These are phyloP conservation scores for Torymus aiolomorphi DNA, from an alignment of 2,888 invertebrate genomes.

Conservation along the genomic window DNA sequence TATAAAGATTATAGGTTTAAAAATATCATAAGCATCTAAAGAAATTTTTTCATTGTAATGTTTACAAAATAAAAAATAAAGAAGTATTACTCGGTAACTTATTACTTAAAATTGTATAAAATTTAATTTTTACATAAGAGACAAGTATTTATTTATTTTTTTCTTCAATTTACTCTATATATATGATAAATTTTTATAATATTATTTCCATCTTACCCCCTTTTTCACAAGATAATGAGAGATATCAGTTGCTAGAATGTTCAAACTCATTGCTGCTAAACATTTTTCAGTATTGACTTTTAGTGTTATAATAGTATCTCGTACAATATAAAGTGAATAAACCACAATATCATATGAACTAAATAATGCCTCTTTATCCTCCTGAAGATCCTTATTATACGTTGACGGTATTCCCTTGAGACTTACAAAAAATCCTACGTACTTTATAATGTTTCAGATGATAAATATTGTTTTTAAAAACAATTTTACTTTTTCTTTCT, in stretches of 20 bases:
- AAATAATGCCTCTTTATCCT: slow-evolving; percentile 88
- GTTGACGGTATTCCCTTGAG: slow-evolving; percentile 90
- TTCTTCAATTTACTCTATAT: too few species aligned
- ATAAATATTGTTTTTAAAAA: slow-evolving; percentile 10
- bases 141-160: too few species aligned
- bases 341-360: slow-evolving; percentile 82
- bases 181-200: too few species aligned
- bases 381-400: slow-evolving; percentile 91
- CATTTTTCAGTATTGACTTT: slow-evolving; percentile 80
- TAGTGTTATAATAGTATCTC: slow-evolving; percentile 82
- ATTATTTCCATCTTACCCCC: slow-evolving; percentile 75
- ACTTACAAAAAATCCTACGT: slow-evolving; percentile 81
- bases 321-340: slow-evolving; percentile 79
- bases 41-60: not conserved
- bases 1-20: slow-evolving; percentile 8
- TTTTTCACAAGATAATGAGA: slow-evolving; percentile 89
- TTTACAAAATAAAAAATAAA: not conserved
- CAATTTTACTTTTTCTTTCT: not conserved
- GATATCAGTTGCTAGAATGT: slow-evolving; percentile 90
- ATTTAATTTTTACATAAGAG: too few species aligned
- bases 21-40: not conserved
- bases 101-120: too few species aligned
- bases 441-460: slow-evolving; percentile 56
- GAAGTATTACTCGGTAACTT: too few species aligned
- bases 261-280: slow-evolving; percentile 80